These are phyloP conservation scores for Plectropomus leopardus DNA, from an alignment of 2,113 vertebrate species.

Conservation along the genomic window DNA sequence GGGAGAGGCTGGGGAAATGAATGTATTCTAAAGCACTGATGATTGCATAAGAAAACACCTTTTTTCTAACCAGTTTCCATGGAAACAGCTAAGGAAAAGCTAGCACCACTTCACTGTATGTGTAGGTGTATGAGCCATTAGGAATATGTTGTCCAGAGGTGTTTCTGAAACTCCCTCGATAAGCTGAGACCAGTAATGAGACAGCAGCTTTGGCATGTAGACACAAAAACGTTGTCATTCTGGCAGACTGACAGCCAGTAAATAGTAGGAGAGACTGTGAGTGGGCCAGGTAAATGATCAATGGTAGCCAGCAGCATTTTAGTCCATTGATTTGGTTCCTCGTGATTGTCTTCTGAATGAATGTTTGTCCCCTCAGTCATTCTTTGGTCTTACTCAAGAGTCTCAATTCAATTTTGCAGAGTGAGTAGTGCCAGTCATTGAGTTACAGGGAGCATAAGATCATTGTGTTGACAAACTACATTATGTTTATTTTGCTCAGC, in stretches of 20 bases:
- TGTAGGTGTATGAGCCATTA: constrained; percentile 76
- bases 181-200: constrained; percentile 61
- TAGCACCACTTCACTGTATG: constrained; percentile 63
- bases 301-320: constrained; percentile 22
- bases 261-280: constrained; percentile 40
- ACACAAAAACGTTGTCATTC: constrained; percentile 52
- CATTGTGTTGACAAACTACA: neutral
- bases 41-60: constrained; percentile 81
- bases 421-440: neutral
- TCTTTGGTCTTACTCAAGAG: neutral
- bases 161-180: constrained; percentile 66
- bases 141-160: constrained; percentile 70
- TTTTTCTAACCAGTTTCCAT: constrained; percentile 81
- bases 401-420: neutral
- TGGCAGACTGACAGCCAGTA: constrained; percentile 49
- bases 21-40: constrained; percentile 63
- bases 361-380: constrained; percentile 5
- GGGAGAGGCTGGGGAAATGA: constrained; percentile 49
- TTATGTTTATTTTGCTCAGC: neutral
- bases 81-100: constrained; percentile 80
- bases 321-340: constrained; percentile 29
- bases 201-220: constrained; percentile 49
- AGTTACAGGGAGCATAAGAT: neutral
- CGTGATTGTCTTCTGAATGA: constrained; percentile 15
- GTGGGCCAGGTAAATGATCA: constrained; percentile 57